A percentile compares a stretch with the other conserved stretches of the same genome.
Conservation (phyloP, 2,113 vertebrate genomes). For the Naja naja region DNA sequence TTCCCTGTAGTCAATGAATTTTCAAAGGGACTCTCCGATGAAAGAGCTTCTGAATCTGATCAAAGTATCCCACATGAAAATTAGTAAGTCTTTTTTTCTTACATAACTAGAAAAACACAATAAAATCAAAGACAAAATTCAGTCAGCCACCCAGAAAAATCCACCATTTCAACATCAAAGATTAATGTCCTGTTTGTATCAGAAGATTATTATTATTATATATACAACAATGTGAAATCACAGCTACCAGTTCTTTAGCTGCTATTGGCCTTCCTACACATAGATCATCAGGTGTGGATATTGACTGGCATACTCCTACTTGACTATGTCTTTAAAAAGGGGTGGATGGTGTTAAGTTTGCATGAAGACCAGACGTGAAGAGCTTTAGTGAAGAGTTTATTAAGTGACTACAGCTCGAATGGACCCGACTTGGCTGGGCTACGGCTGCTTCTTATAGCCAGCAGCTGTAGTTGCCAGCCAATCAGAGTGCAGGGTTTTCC, state of each 20-base stretch:
- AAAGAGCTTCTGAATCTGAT: neutral
- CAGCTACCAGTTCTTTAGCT: neutral
- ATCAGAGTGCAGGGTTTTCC: too few species aligned
- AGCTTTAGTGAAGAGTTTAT: too few species aligned
- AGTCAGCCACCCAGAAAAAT: neutral
- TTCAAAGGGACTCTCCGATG: neutral
- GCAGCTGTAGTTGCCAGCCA: too few species aligned
- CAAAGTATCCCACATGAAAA: constrained; percentile 5
- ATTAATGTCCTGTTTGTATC: neutral
- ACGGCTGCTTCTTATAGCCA: too few species aligned
- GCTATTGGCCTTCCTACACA: neutral
- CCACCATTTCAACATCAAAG: neutral
- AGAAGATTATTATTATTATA: neutral
- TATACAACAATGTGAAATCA: neutral
- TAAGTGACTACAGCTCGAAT: too few species aligned
- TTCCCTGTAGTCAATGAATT: neutral
- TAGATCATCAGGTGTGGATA: neutral
- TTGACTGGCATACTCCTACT: neutral
- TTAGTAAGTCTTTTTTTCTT: constrained; percentile 3
- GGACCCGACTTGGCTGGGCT: too few species aligned
- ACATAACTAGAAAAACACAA: neutral
- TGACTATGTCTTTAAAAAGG: neutral
- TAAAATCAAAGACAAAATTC: neutral
- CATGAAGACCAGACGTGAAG: too few species aligned
- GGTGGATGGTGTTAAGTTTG: too few species aligned